Evolutionary conservation across 2,113 vertebrate genomes (phyloP).

Genomic region (Chelonoidis abingdonii): DNA sequence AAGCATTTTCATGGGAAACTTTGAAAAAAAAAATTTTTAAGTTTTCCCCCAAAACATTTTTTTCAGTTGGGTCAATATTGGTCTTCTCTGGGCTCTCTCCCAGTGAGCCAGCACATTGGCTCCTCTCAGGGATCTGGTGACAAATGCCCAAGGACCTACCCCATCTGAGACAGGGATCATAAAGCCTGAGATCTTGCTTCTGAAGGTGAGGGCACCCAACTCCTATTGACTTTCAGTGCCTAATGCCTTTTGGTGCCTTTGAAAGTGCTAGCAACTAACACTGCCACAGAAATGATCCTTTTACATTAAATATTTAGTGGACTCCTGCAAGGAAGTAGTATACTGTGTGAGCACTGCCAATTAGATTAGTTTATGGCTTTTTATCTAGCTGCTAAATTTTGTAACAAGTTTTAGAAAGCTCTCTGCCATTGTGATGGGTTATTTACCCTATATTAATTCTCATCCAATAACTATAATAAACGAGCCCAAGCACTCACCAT

Average conservation of each 20-base stretch:
- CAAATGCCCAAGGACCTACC: too few relatives aligned
- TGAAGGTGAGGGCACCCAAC: background rate
- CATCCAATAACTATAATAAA: background rate
- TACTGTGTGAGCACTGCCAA: background rate
- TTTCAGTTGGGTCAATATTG: background rate
- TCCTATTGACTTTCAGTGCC: background rate
- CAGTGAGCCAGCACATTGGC: too few relatives aligned
- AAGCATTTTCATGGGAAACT: background rate
- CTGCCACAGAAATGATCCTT: background rate
- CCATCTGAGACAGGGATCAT: too few relatives aligned
- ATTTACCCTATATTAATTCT: constrained; percentile 30
- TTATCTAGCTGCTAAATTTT: constrained; percentile 34
- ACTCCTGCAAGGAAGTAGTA: background rate
- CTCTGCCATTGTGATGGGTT: background rate
- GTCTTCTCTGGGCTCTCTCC: too few relatives aligned
- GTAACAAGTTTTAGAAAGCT: background rate
- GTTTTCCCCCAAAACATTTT: background rate
- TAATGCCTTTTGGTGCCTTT: background rate
- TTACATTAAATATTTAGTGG: background rate
- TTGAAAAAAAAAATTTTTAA: background rate
- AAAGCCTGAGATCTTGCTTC: background rate
- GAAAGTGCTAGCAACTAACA: background rate
- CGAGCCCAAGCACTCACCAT: background rate
- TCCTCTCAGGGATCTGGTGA: too few relatives aligned
- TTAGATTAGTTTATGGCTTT: constrained; percentile 6